Evolutionary conservation across 1,140 invertebrate genomes (phyloP).

Genomic region (Conus betulinus): DNA sequence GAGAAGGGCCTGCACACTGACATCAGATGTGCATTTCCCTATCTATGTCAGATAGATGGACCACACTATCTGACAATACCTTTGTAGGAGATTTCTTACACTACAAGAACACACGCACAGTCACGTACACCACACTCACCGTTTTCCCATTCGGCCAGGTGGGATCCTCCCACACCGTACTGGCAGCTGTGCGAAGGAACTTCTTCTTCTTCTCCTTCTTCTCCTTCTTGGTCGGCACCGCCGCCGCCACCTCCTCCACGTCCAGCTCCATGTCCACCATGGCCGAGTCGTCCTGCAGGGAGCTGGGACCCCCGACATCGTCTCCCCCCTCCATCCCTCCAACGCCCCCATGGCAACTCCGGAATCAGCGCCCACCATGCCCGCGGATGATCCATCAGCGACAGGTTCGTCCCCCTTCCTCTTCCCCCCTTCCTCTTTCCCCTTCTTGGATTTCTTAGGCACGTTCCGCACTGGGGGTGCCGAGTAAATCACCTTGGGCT

Average conservation of each 20-base stretch:
- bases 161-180: slow-evolving; percentile 94
- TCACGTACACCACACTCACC: slow-evolving; percentile 72
- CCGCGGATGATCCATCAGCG: not conserved
- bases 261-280: slow-evolving; percentile 32
- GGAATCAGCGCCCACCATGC: not conserved
- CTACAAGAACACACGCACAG: not conserved
- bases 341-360: no score
- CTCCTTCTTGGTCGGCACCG: slow-evolving; percentile 61
- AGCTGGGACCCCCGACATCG: not conserved
- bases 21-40: no score
- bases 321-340: not conserved
- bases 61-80: no score
- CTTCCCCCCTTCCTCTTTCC: slow-evolving; percentile 79
- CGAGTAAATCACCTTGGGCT: slow-evolving; percentile 70
- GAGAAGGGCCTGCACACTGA: no score
- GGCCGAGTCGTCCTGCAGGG: slow-evolving; percentile 30
- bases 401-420: slow-evolving; percentile 35
- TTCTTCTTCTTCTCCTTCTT: slow-evolving; percentile 84
- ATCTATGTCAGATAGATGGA: no score
- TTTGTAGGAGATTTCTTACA: no score
- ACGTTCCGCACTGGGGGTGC: slow-evolving; percentile 63
- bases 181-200: slow-evolving; percentile 92
- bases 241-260: slow-evolving; percentile 10
- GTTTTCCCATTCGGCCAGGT: slow-evolving; percentile 94
- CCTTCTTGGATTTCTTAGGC: slow-evolving; percentile 36